Evolutionary conservation across 92 coral and sea anemone genomes (phyloP), one percentile per base, ranked within the genome.

Genomic region (Actinostola sp.): DNA sequence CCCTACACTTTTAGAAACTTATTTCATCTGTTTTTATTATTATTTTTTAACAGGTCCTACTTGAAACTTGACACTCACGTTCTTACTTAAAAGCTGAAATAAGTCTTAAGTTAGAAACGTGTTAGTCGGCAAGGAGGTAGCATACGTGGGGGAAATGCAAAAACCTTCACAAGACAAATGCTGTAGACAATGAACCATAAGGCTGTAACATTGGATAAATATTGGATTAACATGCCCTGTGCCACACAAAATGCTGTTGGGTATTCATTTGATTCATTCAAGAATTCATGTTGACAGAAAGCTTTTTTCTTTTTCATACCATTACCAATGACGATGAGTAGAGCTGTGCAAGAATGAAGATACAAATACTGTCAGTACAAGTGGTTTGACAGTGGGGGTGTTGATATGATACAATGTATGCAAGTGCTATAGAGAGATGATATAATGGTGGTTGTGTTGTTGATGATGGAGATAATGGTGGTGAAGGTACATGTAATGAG

Each of bases 171-270:
- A 27, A 92, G 80, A 45, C 84, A 82, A 54, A 89, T 61, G 61
- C 87, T 77, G 69, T 92, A 92, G 2, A 80, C 82, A 15, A 86
- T 77, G 77, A 89, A 92, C 97, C 97, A 92, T 45, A 92, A 57
- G 0, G 90, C 67, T 50, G 84, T 44, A 46, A 91, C 93, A 35
- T 73, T 78, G 21, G 71, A 67, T 14, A 87, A 60, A 61, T 86
- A 92, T 57, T 89, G 96, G 15, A 84, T 72, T 46, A 86, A 29
- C 34, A 77, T 59, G n/a, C 97, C 97, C 72, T 92, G 88, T 3
- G 76, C 83, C 34, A 39, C 84, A 75, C 97, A 92, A 75, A 89
- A 92, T 51, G 42, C 33, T 63, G 97, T 92, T 16, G 93, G 88
- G 38, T 77, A 65, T 10, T 34, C 25, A 0, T 2, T 2, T 15